Evolutionary conservation across 2,113 vertebrate species (phyloP).

Genomic region (Syrrhaptes paradoxus): DNA sequence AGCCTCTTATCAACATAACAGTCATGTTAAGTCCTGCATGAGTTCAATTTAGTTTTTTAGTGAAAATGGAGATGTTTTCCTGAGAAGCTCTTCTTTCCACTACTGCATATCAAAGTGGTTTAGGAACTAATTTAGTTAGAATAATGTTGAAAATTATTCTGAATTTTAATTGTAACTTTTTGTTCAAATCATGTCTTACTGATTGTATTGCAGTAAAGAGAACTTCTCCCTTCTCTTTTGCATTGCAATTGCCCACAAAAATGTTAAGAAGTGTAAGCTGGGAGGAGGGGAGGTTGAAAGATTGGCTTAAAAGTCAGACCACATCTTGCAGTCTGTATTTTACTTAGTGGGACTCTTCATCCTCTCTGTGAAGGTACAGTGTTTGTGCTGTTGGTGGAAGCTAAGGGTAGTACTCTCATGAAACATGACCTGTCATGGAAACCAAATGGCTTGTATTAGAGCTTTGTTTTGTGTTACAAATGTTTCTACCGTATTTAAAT

Average conservation of each 20-base stretch:
- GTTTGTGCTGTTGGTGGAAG: neutral
- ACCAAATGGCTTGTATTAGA: neutral
- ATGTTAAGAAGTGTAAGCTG: neutral
- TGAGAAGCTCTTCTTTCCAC: neutral
- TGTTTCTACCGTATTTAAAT: neutral
- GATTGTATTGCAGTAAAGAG: neutral
- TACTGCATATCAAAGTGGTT: neutral
- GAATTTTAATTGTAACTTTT: neutral
- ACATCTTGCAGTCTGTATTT: neutral
- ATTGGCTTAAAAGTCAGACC: neutral
- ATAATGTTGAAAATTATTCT: neutral
- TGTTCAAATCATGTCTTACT: neutral
- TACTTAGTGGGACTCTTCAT: too few species aligned
- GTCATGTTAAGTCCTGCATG: neutral
- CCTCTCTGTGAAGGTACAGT: neutral
- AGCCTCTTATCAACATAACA: neutral
- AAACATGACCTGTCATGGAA: neutral
- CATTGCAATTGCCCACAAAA: neutral
- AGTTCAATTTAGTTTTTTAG: neutral
- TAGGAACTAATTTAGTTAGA: neutral
- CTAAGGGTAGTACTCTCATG: neutral
- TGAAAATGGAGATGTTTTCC: neutral
- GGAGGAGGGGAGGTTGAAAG: neutral
- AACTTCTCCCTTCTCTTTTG: neutral
- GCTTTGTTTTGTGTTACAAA: neutral